Conservation (phyloP, 2,113 vertebrate species). For the Serinus canaria region DNA sequence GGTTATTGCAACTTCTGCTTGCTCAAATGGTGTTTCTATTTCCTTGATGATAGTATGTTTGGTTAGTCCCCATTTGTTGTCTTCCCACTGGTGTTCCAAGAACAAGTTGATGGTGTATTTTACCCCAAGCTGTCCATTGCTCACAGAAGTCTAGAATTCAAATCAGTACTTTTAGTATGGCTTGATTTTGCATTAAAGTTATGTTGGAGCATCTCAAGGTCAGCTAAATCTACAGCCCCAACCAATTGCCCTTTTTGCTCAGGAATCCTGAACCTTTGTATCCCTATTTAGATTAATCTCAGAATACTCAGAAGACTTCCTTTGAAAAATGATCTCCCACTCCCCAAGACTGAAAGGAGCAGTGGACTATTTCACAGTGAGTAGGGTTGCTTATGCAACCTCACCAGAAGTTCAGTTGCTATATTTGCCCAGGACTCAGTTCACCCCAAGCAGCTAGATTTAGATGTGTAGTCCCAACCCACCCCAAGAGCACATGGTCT, state of each 20-base stretch:
- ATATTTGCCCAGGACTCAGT: neutral
- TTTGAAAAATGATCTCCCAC: neutral
- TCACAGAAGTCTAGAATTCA: conserved; percentile 60
- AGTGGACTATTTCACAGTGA: neutral
- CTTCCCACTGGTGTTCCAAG: conserved; percentile 65
- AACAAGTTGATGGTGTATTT: conserved; percentile 55
- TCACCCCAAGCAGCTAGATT: neutral
- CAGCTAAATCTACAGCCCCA: neutral
- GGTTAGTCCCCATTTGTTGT: conserved; percentile 46
- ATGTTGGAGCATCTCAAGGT: neutral
- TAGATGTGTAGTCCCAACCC: neutral
- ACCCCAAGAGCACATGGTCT: neutral
- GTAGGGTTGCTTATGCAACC: neutral
- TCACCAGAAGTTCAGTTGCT: neutral
- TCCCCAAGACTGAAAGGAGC: neutral
- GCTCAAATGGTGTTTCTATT: conserved; percentile 53
- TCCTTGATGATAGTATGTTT: conserved; percentile 56
- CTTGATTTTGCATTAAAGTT: neutral
- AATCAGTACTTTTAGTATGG: neutral
- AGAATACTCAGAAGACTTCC: neutral
- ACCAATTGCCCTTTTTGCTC: neutral
- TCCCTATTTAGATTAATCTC: neutral
- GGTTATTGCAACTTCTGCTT: neutral
- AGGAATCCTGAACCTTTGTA: neutral
- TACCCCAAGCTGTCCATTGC: neutral